Evolutionary conservation across 2,888 invertebrate genomes (phyloP).

Genomic region (Leucophenga maculata): DNA sequence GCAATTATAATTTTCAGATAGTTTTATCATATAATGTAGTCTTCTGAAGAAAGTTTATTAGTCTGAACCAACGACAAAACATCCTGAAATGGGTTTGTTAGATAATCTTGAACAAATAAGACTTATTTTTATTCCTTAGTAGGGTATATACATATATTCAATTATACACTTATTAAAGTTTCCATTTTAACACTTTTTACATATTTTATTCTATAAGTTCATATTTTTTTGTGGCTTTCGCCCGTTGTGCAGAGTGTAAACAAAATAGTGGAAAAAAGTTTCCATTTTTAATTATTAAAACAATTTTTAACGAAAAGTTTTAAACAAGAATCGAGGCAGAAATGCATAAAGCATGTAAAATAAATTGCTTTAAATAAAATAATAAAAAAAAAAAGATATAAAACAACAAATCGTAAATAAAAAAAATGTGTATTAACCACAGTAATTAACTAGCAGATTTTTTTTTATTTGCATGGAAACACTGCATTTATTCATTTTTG

Average conservation of each 20-base stretch:
- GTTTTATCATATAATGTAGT: no score
- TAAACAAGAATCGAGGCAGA: not conserved
- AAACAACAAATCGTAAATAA: no score
- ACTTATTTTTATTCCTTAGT: no score
- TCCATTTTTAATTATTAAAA: constrained; percentile 13
- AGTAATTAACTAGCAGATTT: not conserved
- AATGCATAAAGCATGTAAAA: not conserved
- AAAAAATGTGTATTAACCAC: not conserved
- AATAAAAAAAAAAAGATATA: not conserved
- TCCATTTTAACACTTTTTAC: not conserved
- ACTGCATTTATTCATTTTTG: not conserved
- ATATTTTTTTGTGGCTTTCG: not conserved
- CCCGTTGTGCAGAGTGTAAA: not conserved
- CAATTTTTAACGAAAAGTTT: not conserved
- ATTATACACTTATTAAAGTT: no score
- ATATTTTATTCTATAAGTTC: not conserved
- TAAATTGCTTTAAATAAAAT: not conserved
- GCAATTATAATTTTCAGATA: no score
- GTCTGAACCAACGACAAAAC: no score
- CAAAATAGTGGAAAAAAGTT: not conserved
- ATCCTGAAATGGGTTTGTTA: no score
- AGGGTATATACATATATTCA: no score
- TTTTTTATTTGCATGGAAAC: not conserved
- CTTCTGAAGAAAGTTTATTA: no score
- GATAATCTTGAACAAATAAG: no score